phyloP scores from a whole-genome alignment of 2,797 vertebrate genomes.

The Synanceia verrucosa region DNA sequence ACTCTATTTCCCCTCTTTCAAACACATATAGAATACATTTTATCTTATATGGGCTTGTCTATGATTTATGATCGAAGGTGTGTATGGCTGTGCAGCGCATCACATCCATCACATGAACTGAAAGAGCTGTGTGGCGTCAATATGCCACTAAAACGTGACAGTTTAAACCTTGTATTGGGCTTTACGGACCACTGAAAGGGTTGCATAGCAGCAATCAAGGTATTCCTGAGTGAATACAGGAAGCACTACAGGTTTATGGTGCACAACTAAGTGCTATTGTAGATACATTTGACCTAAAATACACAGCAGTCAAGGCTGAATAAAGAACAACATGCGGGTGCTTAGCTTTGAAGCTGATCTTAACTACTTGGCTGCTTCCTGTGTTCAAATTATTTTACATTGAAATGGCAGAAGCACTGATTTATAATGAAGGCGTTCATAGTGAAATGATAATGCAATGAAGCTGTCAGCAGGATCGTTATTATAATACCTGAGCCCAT shows the following conservation, averaged over 20 bases:
- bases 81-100: constrained; percentile 7
- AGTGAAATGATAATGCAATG: constrained; percentile 39
- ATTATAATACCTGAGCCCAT: constrained; percentile 33
- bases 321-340: constrained; percentile 25
- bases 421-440: constrained; percentile 32
- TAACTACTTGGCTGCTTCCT: constrained; percentile 13
- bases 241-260: constrained; percentile 29
- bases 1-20: not conserved
- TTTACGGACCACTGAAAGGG: constrained; percentile 37
- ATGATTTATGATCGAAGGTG: constrained; percentile 39
- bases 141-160: constrained; percentile 38
- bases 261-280: constrained; percentile 35
- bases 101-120: not conserved
- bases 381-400: constrained; percentile 37
- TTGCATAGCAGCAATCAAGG: constrained; percentile 26
- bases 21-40: constrained; percentile 37
- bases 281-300: constrained; percentile 27
- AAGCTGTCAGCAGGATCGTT: constrained; percentile 53
- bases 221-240: constrained; percentile 34
- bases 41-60: constrained; percentile 28
- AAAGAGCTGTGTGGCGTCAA: constrained; percentile 2
- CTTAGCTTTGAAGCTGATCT: constrained; percentile 43
- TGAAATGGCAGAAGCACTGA: constrained; percentile 11
- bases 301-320: constrained; percentile 23
- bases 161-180: constrained; percentile 29